Evolutionary conservation across 2,797 vertebrate genomes (phyloP).

Genomic region (Nyctibius grandis): DNA sequence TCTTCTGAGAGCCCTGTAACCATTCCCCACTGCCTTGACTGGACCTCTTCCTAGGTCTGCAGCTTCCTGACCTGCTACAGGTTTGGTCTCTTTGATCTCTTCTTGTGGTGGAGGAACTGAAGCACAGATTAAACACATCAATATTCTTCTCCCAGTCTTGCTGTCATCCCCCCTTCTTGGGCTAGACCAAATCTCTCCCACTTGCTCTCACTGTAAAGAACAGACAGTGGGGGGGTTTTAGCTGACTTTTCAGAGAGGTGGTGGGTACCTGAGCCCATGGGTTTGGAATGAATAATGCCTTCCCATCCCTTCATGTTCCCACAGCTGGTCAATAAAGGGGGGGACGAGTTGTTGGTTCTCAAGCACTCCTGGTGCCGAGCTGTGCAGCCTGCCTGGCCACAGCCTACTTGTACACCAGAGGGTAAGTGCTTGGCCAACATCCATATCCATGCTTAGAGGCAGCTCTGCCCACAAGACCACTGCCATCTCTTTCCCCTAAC

Average conservation of each 20-base stretch:
- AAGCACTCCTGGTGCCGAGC: accelerated
- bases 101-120: not conserved
- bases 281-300: not conserved
- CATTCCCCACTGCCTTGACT: not conserved
- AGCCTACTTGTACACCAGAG: not conserved
- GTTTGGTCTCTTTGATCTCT: not conserved
- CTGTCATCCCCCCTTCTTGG: not conserved
- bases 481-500: not conserved
- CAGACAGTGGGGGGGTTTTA: too few relatives aligned
- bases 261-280: not conserved
- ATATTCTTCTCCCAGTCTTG: not conserved
- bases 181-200: not conserved
- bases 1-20: not conserved
- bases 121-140: not conserved
- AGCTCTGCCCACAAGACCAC: not conserved
- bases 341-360: not conserved
- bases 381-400: too few relatives aligned
- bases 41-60: not conserved
- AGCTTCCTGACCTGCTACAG: not conserved
- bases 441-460: not conserved
- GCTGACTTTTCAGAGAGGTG: too few relatives aligned
- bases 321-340: not conserved
- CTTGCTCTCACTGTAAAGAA: not conserved
- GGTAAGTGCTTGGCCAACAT: not conserved
- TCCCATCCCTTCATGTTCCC: accelerated